These are phyloP conservation scores for Euproctis similis DNA, from an alignment of 2,888 invertebrate species.

Conservation along the genomic window DNA sequence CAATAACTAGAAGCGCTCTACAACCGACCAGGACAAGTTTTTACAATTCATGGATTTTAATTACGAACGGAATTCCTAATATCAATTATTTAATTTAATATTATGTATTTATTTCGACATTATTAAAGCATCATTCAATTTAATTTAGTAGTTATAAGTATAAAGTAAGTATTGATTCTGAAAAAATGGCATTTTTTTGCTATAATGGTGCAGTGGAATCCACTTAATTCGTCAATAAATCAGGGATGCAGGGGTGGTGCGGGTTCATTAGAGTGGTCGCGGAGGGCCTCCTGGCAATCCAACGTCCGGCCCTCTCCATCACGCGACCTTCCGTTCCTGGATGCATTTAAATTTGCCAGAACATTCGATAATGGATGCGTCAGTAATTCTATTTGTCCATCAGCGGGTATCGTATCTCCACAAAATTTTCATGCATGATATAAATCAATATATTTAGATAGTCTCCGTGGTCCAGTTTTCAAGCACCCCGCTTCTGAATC, in stretches of 20 bases:
- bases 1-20: no score
- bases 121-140: no score
- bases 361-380: slow-evolving; percentile 50
- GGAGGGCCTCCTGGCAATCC: slow-evolving; percentile 64
- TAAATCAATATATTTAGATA: no score
- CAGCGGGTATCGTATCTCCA: slow-evolving; percentile 20
- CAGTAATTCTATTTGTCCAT: slow-evolving; percentile 39
- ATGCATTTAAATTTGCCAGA: slow-evolving; percentile 57
- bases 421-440: slow-evolving; percentile 13
- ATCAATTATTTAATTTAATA: no score
- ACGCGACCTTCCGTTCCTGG: slow-evolving; percentile 48
- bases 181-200: slow-evolving; percentile 41
- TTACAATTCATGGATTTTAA: no score
- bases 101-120: no score
- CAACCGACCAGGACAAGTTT: no score
- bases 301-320: slow-evolving; percentile 52
- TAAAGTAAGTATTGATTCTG: no score
- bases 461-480: no score
- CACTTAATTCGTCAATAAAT: slow-evolving; percentile 76
- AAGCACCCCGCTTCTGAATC: no score
- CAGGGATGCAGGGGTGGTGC: slow-evolving; percentile 65
- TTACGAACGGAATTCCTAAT: no score
- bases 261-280: slow-evolving; percentile 73
- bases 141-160: no score
- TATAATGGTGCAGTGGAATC: slow-evolving; percentile 70